Percentiles rank a stretch among this genome's conserved stretches.
Conservation (phyloP, 2,113 vertebrate genomes). For the Anoplopoma fimbria region DNA sequence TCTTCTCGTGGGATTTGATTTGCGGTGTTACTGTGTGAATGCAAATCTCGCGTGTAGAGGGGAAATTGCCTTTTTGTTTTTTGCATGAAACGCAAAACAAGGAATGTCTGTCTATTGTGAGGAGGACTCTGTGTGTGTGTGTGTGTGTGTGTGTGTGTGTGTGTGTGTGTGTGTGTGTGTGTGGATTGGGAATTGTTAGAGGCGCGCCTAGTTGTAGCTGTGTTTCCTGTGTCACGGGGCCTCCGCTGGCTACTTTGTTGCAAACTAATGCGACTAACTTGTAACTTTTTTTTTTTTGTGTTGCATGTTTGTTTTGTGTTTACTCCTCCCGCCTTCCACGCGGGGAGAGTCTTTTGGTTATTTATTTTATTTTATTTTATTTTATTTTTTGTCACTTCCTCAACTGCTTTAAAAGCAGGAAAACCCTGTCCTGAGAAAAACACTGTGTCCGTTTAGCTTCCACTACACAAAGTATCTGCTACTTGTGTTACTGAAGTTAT, state of each 20-base stretch:
- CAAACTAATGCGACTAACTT: not conserved
- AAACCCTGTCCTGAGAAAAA: not conserved
- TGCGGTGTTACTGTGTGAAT: not conserved
- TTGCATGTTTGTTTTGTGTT: not conserved
- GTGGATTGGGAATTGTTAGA: conserved; percentile 76
- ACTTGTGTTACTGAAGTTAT: no score
- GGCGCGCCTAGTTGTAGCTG: conserved; percentile 80
- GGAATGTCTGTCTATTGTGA: conserved; percentile 73
- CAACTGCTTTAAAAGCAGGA: not conserved
- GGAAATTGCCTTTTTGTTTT: no score
- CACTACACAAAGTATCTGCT: not conserved
- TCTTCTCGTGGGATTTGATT: not conserved
- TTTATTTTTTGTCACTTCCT: conserved; percentile 11
- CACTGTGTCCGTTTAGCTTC: not conserved
- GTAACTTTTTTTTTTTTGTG: not conserved
- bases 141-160: conserved; percentile 62
- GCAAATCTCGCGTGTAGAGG: conserved; percentile 3
- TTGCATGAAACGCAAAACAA: conserved; percentile 58
- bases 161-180: conserved; percentile 64
- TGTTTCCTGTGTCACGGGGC: conserved; percentile 82
- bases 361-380: not conserved
- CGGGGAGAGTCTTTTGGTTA: not conserved
- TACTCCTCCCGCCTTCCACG: not conserved
- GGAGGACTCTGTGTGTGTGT: conserved; percentile 55
- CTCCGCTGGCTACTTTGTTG: conserved; percentile 39